Base-by-base conservation (phyloP, 2,113 vertebrate genomes). In the Protobothrops flavoviridis region DNA sequence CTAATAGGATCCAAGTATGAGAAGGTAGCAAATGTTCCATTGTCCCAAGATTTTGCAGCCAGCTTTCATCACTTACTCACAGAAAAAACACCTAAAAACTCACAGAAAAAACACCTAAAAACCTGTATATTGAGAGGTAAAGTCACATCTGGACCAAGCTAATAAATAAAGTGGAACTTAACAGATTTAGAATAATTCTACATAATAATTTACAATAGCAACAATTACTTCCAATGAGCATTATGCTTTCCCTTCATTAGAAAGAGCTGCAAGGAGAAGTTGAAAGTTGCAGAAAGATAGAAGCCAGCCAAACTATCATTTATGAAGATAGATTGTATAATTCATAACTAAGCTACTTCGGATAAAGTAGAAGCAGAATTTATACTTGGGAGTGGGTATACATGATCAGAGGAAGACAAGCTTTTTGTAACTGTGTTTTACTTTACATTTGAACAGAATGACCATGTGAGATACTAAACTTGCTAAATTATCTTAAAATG, bases 1-100 rank as follows among this genome's bases (percentile, higher is more conserved):
- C 98, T 99, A 39, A 98, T 99, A 89, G 98, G 99, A 94, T 99
- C 99, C 59, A 97, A 97, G 92, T 98, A 99, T 0, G 99, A 99
- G 93, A 99, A 99, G 98, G 99, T 99, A 96, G 90, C 23, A 59
- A 91, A 92, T 81, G 3, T 48, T 39, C 5, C 59, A 61, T 87
- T 92, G 5, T 8, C 69, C 69, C 56, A 55, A 86, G 13, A 92
- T 95, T 93, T 87, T 89, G 12, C 92, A 91, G 90, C 56, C 0
- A 0, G 69, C 15, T 91, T 0, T 59, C 13, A 92, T 43, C 53
- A 20, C 57, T 55, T 89, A 61, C 0, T 87, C 3, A 0, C 13
- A 92, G 0, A 7, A 81, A 81, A 81, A 39, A 39, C 6, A 85
- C 0, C 23, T 10, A 26, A 86, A 89, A 90, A 64, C 88, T 87